Evolutionary conservation across 1,140 invertebrate species (phyloP), one percentile per base, ranked within the genome.

Genomic region (Dermatophagoides farinae): DNA sequence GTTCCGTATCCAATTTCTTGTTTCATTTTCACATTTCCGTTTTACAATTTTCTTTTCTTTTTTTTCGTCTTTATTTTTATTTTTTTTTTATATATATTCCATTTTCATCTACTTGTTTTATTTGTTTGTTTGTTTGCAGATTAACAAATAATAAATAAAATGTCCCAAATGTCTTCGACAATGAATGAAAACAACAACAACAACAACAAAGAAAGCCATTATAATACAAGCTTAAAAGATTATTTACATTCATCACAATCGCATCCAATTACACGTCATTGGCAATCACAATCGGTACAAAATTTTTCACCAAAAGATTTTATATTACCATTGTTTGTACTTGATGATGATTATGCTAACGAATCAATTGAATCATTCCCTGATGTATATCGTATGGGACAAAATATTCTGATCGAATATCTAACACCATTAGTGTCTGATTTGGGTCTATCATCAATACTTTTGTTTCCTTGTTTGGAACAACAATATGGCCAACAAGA

Each of bases 401-500:
- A 38, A 16, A 57, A 31, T 38, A 11, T 14, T 25, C 25, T 43
- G 8, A 47, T 65, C 18, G 59, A 63, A 20, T 65, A 55, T 58
- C 18, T 65, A 16, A 4, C 18, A 14, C 46, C 55, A 44, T 38
- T 65, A 20, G 62, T 65, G 10, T 12, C 41, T 22, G 16, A 38
- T 40, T 46, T 38, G 0, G 37, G 40, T 16, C 57, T 65, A 12
- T 23, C 25, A 43, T 52, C 64, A n/a, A 44, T 65, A 8, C 50
- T 65, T 12, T 39, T 65, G 25, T 65, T 65, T 58, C 64, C 64
- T 16, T 64, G 57, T n/a, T 10, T 62, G 6, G 23, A 41, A 16
- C n/a, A n/a, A n/a, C n/a, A n/a, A n/a, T n/a, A n/a, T n/a, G n/a
- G n/a, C n/a, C n/a, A n/a, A n/a, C 1, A 14, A 5, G 16, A 39